phyloP scores from a whole-genome alignment of 2,113 vertebrate species.

The Crypturellus undulatus region DNA sequence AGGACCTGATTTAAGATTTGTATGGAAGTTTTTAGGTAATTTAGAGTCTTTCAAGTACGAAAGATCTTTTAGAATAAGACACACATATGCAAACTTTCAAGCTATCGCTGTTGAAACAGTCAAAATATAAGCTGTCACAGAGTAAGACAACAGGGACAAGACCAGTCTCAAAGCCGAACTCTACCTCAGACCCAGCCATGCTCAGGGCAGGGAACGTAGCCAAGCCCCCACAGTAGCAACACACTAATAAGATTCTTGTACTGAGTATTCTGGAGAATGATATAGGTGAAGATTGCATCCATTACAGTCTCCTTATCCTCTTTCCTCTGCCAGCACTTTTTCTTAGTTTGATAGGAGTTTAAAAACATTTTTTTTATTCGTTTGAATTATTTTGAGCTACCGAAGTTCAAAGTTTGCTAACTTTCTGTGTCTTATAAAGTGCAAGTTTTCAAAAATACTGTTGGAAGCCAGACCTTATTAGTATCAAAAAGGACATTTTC shows the following conservation, averaged over 20 bases:
- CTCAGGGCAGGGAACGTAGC: neutral
- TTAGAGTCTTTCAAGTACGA: neutral
- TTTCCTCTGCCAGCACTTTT: neutral
- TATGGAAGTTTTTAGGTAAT: neutral
- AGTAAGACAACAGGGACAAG: neutral
- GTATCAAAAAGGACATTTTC: neutral
- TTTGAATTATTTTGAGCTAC: neutral
- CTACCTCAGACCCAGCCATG: neutral
- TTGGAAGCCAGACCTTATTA: neutral
- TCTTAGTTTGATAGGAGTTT: neutral
- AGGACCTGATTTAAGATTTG: neutral
- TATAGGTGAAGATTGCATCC: neutral
- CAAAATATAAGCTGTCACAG: neutral
- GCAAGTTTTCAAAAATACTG: neutral
- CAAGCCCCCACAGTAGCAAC: neutral
- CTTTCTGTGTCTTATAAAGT: neutral
- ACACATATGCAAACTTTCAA: neutral
- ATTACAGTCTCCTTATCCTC: neutral
- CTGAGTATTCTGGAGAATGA: neutral
- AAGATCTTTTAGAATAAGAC: neutral
- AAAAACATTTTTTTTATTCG: neutral
- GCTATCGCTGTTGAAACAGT: accelerated
- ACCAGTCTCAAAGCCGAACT: neutral
- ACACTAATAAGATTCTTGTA: neutral
- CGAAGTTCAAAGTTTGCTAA: neutral